These are phyloP conservation scores for Prionace glauca DNA, from an alignment of 2,797 vertebrate genomes.

Conservation along the genomic window DNA sequence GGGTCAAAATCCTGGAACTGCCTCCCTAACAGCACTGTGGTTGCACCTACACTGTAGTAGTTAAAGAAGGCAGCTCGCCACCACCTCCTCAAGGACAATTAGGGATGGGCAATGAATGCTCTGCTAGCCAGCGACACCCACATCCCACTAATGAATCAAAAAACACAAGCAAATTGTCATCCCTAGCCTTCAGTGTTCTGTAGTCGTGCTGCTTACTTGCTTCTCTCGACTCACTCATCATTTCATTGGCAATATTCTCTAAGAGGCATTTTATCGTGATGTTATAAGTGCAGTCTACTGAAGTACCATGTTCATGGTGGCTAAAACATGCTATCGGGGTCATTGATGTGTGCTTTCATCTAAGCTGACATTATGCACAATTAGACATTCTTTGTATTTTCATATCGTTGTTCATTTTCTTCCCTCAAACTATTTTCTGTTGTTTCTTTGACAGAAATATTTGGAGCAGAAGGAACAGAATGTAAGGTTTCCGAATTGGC, in stretches of 20 bases:
- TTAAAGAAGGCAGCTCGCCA: background rate
- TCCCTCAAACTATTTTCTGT: background rate
- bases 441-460: background rate
- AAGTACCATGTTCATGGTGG: background rate
- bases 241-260: background rate
- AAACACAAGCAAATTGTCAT: background rate
- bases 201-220: background rate
- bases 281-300: background rate
- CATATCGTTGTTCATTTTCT: background rate
- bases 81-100: background rate
- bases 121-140: background rate
- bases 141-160: background rate
- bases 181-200: background rate
- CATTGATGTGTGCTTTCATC: background rate
- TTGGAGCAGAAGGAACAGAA: too few relatives aligned
- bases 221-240: background rate
- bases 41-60: background rate
- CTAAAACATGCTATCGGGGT: background rate
- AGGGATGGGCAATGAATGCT: background rate
- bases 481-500: too few relatives aligned
- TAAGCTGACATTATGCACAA: background rate
- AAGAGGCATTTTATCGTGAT: background rate
- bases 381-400: background rate
- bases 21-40: background rate
- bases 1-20: background rate